Evolutionary conservation across 1,140 invertebrate species (phyloP).

Genomic region (Euborellia annulipes): DNA sequence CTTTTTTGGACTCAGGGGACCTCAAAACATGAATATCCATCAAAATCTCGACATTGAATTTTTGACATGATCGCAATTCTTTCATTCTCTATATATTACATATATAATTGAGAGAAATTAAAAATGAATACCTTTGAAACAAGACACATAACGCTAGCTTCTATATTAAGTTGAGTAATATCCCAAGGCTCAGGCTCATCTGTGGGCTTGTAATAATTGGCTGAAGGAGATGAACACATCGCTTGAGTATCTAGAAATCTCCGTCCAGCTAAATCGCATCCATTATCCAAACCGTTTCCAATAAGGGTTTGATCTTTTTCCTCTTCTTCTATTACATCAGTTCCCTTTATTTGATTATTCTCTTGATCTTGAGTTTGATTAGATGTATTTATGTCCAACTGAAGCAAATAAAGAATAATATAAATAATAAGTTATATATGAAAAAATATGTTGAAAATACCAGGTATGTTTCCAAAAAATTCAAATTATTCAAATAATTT

Average conservation of each 20-base stretch:
- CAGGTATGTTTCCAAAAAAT: too few relatives aligned
- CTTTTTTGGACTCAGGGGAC: too few relatives aligned
- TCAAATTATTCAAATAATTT: too few relatives aligned
- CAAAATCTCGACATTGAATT: too few relatives aligned
- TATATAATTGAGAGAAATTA: too few relatives aligned
- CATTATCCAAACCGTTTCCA: conserved; percentile 21
- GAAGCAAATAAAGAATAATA: too few relatives aligned
- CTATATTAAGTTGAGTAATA: conserved; percentile 73
- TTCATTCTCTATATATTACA: too few relatives aligned
- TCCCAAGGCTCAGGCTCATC: conserved; percentile 80
- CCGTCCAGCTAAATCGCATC: conserved; percentile 18
- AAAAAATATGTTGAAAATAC: too few relatives aligned
- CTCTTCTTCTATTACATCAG: conserved; percentile 10
- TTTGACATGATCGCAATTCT: too few relatives aligned
- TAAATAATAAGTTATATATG: too few relatives aligned
- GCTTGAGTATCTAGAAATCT: conserved; percentile 52
- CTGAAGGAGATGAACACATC: conserved; percentile 59
- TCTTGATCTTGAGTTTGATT: conserved; percentile 10
- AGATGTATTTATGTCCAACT: too few relatives aligned
- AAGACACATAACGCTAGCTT: conserved; percentile 75
- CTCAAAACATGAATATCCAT: too few relatives aligned
- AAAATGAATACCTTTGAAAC: conserved; percentile 40
- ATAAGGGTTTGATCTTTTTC: conserved; percentile 7
- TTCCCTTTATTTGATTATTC: conserved; percentile 15
- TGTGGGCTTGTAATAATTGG: conserved; percentile 64